Conservation (phyloP, 37 sponge, comb jelly and placozoan species). For the Eunapius fragilis region DNA sequence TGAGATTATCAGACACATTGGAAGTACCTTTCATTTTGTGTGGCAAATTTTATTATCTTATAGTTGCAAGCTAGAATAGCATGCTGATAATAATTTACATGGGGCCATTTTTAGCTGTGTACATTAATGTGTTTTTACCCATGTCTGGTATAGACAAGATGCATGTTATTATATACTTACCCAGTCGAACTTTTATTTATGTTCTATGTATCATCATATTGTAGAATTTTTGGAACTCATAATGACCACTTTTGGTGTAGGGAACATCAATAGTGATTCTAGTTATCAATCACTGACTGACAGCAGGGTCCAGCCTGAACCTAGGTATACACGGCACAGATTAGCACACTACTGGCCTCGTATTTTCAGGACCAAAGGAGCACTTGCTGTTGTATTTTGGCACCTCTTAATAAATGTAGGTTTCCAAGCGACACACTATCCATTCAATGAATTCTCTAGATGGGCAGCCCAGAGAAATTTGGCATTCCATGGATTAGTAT, state of each 20-base stretch:
- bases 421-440: background rate
- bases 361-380: background rate
- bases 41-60: no score
- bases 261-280: background rate
- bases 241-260: background rate
- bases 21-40: no score
- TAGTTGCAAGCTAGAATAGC: no score
- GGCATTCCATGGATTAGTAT: background rate
- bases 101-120: no score
- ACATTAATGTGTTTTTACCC: no score
- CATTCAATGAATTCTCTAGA: background rate
- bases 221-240: background rate
- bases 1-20: no score
- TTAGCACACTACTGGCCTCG: background rate
- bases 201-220: background rate
- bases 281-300: background rate
- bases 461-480: background rate
- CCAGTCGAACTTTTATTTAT: no score
- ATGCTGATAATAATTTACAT: no score
- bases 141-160: no score
- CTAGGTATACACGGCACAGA: background rate
- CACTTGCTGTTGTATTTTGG: background rate
- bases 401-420: background rate
- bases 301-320: background rate
- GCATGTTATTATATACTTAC: background rate